Evolutionary conservation across 2,113 vertebrate species (phyloP).

Genomic region (Microcebus jonahi): DNA sequence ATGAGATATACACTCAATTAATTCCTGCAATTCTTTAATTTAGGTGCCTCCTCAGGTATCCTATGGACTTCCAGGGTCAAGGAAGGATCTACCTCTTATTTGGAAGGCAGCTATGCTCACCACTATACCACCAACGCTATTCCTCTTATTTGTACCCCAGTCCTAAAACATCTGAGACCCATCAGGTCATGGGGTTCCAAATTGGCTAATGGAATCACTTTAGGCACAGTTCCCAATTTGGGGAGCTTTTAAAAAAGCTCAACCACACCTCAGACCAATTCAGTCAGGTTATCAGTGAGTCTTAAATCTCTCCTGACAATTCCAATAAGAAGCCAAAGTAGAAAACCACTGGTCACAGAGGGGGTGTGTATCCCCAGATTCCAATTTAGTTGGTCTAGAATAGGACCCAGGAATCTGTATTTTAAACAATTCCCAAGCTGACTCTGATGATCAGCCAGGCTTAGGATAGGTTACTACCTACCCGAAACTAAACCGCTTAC

Average conservation of each 20-base stretch:
- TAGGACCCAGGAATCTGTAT: neutral
- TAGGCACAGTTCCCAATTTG: neutral
- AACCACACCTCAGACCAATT: neutral
- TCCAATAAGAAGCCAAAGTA: neutral
- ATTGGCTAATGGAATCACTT: neutral
- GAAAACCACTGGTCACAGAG: neutral
- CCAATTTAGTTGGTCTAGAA: neutral
- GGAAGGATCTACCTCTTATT: slow-evolving; percentile 25
- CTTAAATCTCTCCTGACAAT: slow-evolving; percentile 17
- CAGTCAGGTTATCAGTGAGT: neutral
- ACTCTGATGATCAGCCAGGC: neutral
- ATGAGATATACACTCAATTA: neutral
- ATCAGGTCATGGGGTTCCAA: neutral
- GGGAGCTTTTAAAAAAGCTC: neutral
- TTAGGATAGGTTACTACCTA: neutral
- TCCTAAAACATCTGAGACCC: slow-evolving; percentile 18
- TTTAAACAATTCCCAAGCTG: neutral
- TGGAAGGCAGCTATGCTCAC: slow-evolving; percentile 91
- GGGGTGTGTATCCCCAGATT: neutral
- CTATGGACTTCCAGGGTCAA: neutral
- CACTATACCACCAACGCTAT: slow-evolving; percentile 86
- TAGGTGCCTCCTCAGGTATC: neutral
- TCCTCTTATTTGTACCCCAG: neutral
- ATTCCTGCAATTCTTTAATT: neutral
- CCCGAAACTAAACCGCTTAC: neutral